Percentiles rank a stretch among this genome's conserved stretches.
Evolutionary conservation across 1,140 invertebrate genomes (phyloP).

Genomic region (Drosophila lowei): DNA sequence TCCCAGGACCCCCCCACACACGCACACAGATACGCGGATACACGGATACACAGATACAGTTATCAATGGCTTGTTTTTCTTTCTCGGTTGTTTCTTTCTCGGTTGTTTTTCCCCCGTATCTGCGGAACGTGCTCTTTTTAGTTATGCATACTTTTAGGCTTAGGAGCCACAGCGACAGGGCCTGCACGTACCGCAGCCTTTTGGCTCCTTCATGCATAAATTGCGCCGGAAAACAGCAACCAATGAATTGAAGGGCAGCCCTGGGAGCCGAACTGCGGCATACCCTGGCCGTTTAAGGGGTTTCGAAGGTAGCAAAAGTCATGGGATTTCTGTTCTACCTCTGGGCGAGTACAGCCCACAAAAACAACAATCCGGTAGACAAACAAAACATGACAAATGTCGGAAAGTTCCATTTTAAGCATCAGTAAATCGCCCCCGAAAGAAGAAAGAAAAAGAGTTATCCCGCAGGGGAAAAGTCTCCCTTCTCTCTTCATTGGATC

Average conservation of each 20-base stretch:
- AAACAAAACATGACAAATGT: slow-evolving; percentile 70
- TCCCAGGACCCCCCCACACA: neutral
- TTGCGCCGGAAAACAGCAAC: slow-evolving; percentile 33
- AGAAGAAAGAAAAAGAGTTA: slow-evolving; percentile 4
- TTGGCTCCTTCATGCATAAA: slow-evolving; percentile 54
- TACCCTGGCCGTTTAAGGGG: too few species aligned
- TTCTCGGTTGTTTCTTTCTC: slow-evolving; percentile 29
- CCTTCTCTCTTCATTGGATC: neutral
- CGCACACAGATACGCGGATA: slow-evolving; percentile 17
- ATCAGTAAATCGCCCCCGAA: slow-evolving; percentile 12
- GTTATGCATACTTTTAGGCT: slow-evolving; percentile 79
- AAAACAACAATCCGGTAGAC: slow-evolving; percentile 15
- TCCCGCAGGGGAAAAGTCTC: neutral
- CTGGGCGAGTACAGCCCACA: neutral
- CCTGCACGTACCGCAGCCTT: slow-evolving; percentile 56
- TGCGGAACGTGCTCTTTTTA: slow-evolving; percentile 74
- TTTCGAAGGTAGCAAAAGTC: too few species aligned
- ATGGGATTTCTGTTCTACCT: too few species aligned
- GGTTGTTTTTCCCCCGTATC: slow-evolving; percentile 66
- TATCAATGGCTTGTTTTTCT: slow-evolving; percentile 63
- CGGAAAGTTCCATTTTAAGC: slow-evolving; percentile 55
- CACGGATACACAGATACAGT: slow-evolving; percentile 26
- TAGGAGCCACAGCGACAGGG: slow-evolving; percentile 29
- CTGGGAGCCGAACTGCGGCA: too few species aligned
- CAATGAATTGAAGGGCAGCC: too few species aligned